Percentiles rank a stretch among this genome's conserved stretches.
Conservation (phyloP, 2,113 vertebrate genomes). For the Campylomormyrus tamandua region DNA sequence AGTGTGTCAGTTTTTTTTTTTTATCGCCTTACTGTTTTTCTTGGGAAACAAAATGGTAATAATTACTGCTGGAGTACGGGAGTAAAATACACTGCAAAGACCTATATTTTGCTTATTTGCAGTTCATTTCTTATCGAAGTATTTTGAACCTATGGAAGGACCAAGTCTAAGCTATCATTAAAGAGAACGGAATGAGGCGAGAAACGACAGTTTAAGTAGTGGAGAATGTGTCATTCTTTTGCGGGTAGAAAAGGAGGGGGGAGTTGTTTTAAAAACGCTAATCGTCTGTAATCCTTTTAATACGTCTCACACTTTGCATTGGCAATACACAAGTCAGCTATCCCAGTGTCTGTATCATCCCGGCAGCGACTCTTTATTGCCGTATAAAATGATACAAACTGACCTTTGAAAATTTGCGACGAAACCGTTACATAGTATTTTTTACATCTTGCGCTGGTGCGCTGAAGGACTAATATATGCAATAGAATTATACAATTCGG, state of each 20-base stretch:
- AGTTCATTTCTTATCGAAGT: not conserved
- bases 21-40: not conserved
- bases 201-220: slow-evolving; percentile 19
- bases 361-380: slow-evolving; percentile 23
- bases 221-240: slow-evolving; percentile 22
- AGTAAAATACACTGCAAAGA: not conserved
- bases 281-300: slow-evolving; percentile 69
- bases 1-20: not conserved
- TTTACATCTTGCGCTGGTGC: not conserved
- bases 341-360: slow-evolving; percentile 51
- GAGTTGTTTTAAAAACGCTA: slow-evolving; percentile 47
- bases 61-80: not conserved
- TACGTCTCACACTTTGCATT: slow-evolving; percentile 57
- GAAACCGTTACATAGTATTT: not conserved
- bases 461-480: not conserved
- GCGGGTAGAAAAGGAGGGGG: slow-evolving; percentile 16
- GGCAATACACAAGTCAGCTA: slow-evolving; percentile 55
- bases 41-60: not conserved
- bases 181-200: slow-evolving; percentile 16
- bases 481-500: not conserved
- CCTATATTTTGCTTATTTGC: not conserved
- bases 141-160: not conserved
- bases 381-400: not conserved
- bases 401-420: not conserved
- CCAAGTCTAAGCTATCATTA: slow-evolving; percentile 8